A percentile compares a stretch with the other conserved stretches of the same genome.
phyloP scores from a whole-genome alignment of 2,888 invertebrate genomes.

The Thereva nobilitata region DNA sequence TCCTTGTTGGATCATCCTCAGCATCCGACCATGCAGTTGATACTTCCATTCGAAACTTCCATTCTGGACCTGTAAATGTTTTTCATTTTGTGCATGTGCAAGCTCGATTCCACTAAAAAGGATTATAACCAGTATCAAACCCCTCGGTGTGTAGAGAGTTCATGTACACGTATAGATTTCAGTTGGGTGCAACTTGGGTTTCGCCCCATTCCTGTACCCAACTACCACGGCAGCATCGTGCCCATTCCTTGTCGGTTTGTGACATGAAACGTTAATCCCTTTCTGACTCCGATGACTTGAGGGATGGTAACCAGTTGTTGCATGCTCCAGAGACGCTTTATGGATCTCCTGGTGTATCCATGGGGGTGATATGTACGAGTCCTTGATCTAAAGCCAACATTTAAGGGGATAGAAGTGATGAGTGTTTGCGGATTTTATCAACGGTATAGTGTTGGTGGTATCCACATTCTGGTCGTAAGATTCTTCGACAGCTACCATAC shows the following conservation, averaged over 20 bases:
- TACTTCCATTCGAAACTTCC: constrained; percentile 29
- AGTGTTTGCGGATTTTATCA: constrained; percentile 39
- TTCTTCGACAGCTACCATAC: constrained; percentile 19
- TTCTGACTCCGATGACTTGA: constrained; percentile 32
- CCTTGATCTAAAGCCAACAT: constrained; percentile 38
- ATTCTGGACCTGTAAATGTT: constrained; percentile 35
- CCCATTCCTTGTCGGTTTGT: neutral
- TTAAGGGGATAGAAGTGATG: constrained; percentile 29
- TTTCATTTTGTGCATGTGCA: constrained; percentile 37
- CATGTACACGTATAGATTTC: constrained; percentile 24
- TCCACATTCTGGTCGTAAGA: constrained; percentile 1
- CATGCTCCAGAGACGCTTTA: constrained; percentile 29
- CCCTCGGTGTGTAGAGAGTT: constrained; percentile 6
- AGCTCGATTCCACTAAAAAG: constrained; percentile 32
- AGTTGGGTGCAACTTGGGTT: neutral
- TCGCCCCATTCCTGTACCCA: constrained; percentile 12
- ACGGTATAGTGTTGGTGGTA: constrained; percentile 34
- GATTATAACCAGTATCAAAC: constrained; percentile 33
- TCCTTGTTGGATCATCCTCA: constrained; percentile 1
- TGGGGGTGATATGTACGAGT: constrained; percentile 15
- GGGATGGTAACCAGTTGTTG: constrained; percentile 39
- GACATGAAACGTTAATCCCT: constrained; percentile 34
- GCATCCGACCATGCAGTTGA: constrained; percentile 8
- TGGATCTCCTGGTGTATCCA: constrained; percentile 1
- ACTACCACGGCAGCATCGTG: neutral